Base-by-base conservation (phyloP, 2,888 invertebrate species). In the Thymelicus acteon region DNA sequence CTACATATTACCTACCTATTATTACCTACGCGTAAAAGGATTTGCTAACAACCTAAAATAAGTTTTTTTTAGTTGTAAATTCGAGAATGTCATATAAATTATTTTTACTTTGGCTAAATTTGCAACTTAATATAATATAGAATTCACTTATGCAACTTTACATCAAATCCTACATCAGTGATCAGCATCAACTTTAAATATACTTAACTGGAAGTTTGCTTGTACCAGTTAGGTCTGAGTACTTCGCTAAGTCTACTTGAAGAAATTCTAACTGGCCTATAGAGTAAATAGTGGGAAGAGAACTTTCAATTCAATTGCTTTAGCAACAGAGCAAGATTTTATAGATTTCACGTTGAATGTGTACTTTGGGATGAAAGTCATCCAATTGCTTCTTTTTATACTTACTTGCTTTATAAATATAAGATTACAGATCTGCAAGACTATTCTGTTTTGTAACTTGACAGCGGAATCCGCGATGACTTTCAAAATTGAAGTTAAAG, bases 301-400 rank as follows among this genome's bases (percentile, higher is more conserved):
- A 69, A 69, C 63, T 69, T 63, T 58, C 69, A 39, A 69, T 69
- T 69, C 69, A 57, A 69, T 69, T 69, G 54, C 62, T 69, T 63
- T 48, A 63, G 57, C 47, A 62, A 62, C 57, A 47, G 37, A 63
- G 54, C 58, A 63, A 39, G 24, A 58, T 69, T 57, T 69, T 69
- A 69, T 63, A 40, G 39, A 63, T 58, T 69, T 48, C 49, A 63
- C 54, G 40, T 63, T 63, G 62, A 63, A 69, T 48, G 44, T 62
- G 62, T 48, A 62, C 62, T 58, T 67, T 44, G 39, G 0, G 13
- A 69, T 67, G 60, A 63, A 57, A 37, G 61, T 47, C 60, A 54
- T 57, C 13, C 62, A 63, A 57, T 48, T 44, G 48, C 54, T n/a
- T 64, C 19, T 62, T 58, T 64, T 60, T 57, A 63, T 63, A 37